phyloP scores from a whole-genome alignment of 2,888 invertebrate genomes.

The Galerucella calmariensis region DNA sequence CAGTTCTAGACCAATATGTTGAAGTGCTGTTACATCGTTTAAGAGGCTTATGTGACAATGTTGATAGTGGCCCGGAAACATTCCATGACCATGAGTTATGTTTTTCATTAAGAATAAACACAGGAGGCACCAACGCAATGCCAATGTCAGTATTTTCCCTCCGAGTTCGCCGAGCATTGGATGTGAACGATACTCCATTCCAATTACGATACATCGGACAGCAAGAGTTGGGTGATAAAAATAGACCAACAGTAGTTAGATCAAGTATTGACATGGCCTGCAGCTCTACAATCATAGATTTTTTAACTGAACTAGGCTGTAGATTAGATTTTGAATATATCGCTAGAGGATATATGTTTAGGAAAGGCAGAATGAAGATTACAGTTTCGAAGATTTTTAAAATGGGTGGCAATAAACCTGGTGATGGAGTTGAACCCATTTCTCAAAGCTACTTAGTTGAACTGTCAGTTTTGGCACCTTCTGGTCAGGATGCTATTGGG shows the following conservation, averaged over 20 bases:
- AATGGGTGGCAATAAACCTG: conserved; percentile 71
- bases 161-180: conserved; percentile 85
- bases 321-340: conserved; percentile 94
- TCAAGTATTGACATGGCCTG: conserved; percentile 94
- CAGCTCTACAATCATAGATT: conserved; percentile 89
- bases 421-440: conserved; percentile 82
- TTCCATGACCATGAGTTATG: conserved; percentile 96
- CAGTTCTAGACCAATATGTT: conserved; percentile 90
- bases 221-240: conserved; percentile 89
- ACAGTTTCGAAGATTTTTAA: conserved; percentile 95
- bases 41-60: conserved; percentile 92
- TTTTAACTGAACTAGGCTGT: conserved; percentile 91
- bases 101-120: conserved; percentile 79
- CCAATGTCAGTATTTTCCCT: conserved; percentile 69
- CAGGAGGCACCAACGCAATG: conserved; percentile 60
- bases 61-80: conserved; percentile 88
- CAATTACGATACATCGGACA: conserved; percentile 92
- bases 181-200: conserved; percentile 86
- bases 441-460: conserved; percentile 95
- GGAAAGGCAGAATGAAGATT: conserved; percentile 97
- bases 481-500: conserved; percentile 93
- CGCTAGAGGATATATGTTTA: conserved; percentile 91
- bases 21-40: conserved; percentile 90
- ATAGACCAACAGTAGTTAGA: conserved; percentile 87
- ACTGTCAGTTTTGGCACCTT: conserved; percentile 88